Evolutionary conservation across 2,113 vertebrate species (phyloP).

Genomic region (Silurus asotus): DNA sequence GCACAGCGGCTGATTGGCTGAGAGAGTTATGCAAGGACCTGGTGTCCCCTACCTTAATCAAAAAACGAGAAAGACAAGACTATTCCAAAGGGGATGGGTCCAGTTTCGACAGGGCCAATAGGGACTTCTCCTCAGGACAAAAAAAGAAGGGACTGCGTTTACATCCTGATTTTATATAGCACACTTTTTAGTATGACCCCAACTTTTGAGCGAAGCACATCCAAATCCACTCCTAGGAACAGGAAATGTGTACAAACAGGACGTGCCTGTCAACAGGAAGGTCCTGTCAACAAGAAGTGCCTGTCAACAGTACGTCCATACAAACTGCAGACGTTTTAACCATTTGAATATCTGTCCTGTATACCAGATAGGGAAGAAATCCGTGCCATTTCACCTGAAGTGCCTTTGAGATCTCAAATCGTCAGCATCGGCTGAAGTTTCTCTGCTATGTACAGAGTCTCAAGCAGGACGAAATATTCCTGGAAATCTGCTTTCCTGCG

Average conservation of each 20-base stretch:
- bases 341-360: background rate
- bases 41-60: background rate
- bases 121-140: background rate
- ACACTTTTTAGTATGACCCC: slow-evolving; percentile 8
- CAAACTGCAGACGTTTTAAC: background rate
- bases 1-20: slow-evolving; percentile 26
- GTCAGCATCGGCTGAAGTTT: background rate
- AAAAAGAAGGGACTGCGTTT: background rate
- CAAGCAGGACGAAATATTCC: background rate
- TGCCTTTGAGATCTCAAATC: slow-evolving; percentile 11
- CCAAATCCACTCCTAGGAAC: slow-evolving; percentile 17
- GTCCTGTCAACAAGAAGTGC: too few species aligned
- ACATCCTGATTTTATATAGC: background rate
- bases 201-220: background rate
- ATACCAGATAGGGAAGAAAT: background rate
- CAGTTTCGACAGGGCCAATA: background rate
- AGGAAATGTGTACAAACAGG: background rate
- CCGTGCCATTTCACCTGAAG: slow-evolving; percentile 18
- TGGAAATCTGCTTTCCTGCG: background rate
- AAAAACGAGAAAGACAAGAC: background rate
- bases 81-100: background rate
- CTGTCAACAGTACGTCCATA: too few species aligned
- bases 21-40: background rate
- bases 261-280: too few species aligned
- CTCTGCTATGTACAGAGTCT: background rate